Conservation (phyloP, 2,113 vertebrate species). For the Clarias batrachus region DNA sequence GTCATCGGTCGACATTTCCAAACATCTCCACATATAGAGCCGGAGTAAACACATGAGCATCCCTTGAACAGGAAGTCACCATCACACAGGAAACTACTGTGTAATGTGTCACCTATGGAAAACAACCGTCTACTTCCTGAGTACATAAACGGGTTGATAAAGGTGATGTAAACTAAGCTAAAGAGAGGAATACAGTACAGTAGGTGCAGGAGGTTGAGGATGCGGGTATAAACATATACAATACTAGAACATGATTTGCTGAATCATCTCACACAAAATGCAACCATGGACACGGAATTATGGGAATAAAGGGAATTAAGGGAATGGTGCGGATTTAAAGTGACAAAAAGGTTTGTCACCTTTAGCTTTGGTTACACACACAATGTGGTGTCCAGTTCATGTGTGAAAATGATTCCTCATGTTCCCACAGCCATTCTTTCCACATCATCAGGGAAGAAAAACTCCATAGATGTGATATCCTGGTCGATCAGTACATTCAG, state of each 20-base stretch:
- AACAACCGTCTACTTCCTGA: conserved; percentile 27
- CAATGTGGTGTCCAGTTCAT: too few relatives aligned
- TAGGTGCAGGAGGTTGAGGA: neutral
- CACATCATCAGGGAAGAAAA: too few relatives aligned
- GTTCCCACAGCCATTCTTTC: too few relatives aligned
- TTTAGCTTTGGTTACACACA: too few relatives aligned
- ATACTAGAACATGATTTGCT: neutral
- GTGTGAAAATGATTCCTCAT: too few relatives aligned
- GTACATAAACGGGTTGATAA: neutral
- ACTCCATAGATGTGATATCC: too few relatives aligned
- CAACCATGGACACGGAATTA: neutral
- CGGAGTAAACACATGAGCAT: neutral
- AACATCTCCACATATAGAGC: neutral
- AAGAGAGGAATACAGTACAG: neutral
- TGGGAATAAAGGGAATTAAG: neutral
- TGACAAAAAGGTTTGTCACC: too few relatives aligned
- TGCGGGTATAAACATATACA: neutral
- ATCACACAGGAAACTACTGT: conserved; percentile 36
- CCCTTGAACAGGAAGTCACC: conserved; percentile 32
- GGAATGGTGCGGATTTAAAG: neutral
- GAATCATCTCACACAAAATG: neutral
- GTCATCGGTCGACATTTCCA: conserved; percentile 2
- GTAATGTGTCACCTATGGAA: conserved; percentile 17
- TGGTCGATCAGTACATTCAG: too few relatives aligned
- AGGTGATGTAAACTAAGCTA: neutral